Percentiles rank a stretch among this genome's conserved stretches.
These are phyloP conservation scores for Mystacornis crossleyi DNA, from an alignment of 2,113 vertebrate genomes.

Conservation along the genomic window DNA sequence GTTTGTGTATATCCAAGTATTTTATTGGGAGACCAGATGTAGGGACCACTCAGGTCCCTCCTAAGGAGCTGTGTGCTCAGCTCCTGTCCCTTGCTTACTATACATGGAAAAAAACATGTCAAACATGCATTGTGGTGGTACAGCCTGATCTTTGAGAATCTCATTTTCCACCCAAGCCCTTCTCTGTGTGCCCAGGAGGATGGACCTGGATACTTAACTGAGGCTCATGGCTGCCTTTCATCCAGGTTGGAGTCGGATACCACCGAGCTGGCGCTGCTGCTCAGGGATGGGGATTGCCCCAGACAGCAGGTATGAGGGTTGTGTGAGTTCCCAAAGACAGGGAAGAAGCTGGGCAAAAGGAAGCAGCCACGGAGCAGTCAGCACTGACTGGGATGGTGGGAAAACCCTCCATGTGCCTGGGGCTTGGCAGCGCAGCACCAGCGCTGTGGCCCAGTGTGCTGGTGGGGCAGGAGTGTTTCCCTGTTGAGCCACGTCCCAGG, in stretches of 20 bases:
- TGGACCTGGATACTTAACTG: background rate
- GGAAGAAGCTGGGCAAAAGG: background rate
- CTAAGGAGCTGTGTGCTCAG: background rate
- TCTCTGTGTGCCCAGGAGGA: background rate
- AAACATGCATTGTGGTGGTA: background rate
- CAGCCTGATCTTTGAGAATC: background rate
- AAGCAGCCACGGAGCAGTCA: background rate
- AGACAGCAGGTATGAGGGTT: background rate
- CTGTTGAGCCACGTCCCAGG: fast-evolving
- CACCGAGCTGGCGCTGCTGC: background rate
- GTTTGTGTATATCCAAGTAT: background rate
- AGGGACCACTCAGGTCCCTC: background rate
- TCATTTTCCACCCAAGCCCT: background rate
- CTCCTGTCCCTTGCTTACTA: background rate
- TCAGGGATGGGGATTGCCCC: background rate
- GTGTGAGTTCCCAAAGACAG: background rate
- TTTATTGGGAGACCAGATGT: background rate
- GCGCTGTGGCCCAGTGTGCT: fast-evolving
- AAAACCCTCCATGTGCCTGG: fast-evolving
- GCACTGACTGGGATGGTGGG: background rate
- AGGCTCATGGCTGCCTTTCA: background rate
- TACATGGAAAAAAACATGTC: background rate
- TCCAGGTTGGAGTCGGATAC: background rate
- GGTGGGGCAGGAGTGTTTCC: background rate
- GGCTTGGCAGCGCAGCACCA: background rate